Base-by-base conservation (phyloP, 2,888 invertebrate species). In the Phytoseiulus persimilis region DNA sequence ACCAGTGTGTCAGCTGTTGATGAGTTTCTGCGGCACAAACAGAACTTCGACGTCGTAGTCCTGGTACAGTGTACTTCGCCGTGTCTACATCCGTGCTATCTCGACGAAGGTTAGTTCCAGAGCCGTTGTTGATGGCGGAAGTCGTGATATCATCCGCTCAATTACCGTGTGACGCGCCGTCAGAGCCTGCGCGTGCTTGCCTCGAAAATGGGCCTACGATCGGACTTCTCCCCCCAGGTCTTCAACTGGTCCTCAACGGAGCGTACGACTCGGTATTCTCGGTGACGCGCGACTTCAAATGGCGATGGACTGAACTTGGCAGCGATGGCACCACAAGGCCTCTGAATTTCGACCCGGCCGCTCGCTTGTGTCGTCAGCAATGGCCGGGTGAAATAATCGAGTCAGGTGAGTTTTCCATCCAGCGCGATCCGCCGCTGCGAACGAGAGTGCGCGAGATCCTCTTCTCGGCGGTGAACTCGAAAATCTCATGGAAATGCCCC, bases 11-110 rank as follows among this genome's bases (percentile, higher is more conserved):
- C 94, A 92, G 95, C 95, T 0, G 94, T 95, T 0, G 93, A 94
- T 91, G 96, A 96, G 92, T 96, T 96, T 92, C 91, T 95, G 39
- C 32, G 39, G 45, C 39, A 87, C 11, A 87, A 87, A 32, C 32
- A 32, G 31, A 9, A 45, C 9, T 87, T 87, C 6, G 93, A 94
- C 39, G 93, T 94, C 23, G 92, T 96, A 89, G 94, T 94, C 45
- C 93, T 96, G 89, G 93, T 96, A 89, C 96, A 96, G 93, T 95
- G 95, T 91, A 96, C 96, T 0, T 96, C 96, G 0, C 95, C 96
- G 2, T 96, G 96, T 92, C 92, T 95, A 18, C 93, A 93, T 90
- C 91, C 94, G 9, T 91, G 92, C 83, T 94, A 95, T 92, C 92
- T 96, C 65, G 92, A 92, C 83, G 92, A 93, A 91, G 87, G 87